phyloP scores from a whole-genome alignment of 1,140 invertebrate species.

The Drosophila arawakana region DNA sequence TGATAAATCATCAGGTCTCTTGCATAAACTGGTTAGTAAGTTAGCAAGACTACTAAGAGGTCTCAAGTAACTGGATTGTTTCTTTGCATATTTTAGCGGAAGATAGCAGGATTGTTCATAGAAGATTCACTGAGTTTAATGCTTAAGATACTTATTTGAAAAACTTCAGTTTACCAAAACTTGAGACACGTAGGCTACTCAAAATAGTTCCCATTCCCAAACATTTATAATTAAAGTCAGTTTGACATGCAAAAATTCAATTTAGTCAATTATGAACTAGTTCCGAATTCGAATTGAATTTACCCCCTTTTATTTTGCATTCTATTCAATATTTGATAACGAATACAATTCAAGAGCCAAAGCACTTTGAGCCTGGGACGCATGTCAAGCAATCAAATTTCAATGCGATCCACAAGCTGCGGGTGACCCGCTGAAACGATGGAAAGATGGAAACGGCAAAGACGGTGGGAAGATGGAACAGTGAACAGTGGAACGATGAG shows the following conservation, averaged over 20 bases:
- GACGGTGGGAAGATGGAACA: no score
- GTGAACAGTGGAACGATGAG: slow-evolving; percentile 7
- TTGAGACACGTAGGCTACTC: neutral
- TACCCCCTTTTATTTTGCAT: slow-evolving; percentile 16
- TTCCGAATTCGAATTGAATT: slow-evolving; percentile 3
- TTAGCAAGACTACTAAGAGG: neutral
- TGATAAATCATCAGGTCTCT: slow-evolving; percentile 1
- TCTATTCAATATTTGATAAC: slow-evolving; percentile 36
- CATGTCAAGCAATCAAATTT: slow-evolving; percentile 69
- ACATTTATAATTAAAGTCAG: neutral
- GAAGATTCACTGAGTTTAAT: no score
- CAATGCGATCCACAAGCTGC: slow-evolving; percentile 57
- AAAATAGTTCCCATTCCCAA: neutral
- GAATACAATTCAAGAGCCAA: slow-evolving; percentile 25
- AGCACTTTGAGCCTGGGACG: slow-evolving; percentile 19
- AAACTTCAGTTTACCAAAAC: no score
- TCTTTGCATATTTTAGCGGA: neutral
- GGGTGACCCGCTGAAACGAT: slow-evolving; percentile 34
- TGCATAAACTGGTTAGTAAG: neutral
- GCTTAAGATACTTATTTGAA: no score
- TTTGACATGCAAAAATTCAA: slow-evolving; percentile 5
- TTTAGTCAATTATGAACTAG: slow-evolving; percentile 11
- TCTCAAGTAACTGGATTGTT: neutral
- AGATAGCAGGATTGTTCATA: no score
- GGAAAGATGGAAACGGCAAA: no score